Percentiles rank a stretch among this genome's conserved stretches.
phyloP scores from a whole-genome alignment of 2,888 invertebrate genomes.

The Brachyptera risi region DNA sequence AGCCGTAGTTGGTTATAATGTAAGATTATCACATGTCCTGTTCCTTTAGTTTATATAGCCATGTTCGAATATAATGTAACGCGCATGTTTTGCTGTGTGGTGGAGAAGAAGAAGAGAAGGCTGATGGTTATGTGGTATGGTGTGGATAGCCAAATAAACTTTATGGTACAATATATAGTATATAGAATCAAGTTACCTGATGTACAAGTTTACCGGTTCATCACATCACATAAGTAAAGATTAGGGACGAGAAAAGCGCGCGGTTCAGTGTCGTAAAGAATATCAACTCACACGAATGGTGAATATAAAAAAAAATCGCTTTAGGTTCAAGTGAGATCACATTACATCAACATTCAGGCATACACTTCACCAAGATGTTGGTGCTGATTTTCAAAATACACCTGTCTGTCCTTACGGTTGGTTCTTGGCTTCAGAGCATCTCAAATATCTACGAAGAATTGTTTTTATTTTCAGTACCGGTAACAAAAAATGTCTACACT shows the following conservation, averaged over 20 bases:
- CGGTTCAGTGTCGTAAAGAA: not conserved
- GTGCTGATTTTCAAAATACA: too few species aligned
- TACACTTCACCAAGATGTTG: too few species aligned
- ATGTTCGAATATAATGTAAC: slow-evolving; percentile 2
- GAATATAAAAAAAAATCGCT: too few species aligned
- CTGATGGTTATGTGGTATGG: not conserved
- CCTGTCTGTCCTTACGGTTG: too few species aligned
- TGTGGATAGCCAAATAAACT: too few species aligned
- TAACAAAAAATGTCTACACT: too few species aligned
- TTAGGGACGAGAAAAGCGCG: not conserved
- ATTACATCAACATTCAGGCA: too few species aligned
- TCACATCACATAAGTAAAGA: not conserved
- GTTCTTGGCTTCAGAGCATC: too few species aligned
- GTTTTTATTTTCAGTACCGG: too few species aligned
- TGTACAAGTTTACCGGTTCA: not conserved
- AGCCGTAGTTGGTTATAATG: too few species aligned
- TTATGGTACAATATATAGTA: not conserved
- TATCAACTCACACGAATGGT: too few species aligned
- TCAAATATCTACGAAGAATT: too few species aligned
- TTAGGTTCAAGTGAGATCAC: not conserved
- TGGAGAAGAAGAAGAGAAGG: not conserved
- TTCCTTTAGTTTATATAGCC: not conserved
- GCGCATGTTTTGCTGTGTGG: not conserved
- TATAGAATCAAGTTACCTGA: not conserved
- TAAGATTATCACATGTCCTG: not conserved